Percentiles rank a stretch among this genome's conserved stretches.
Evolutionary conservation across 2,113 vertebrate genomes (phyloP).

Genomic region (Mugil cephalus): DNA sequence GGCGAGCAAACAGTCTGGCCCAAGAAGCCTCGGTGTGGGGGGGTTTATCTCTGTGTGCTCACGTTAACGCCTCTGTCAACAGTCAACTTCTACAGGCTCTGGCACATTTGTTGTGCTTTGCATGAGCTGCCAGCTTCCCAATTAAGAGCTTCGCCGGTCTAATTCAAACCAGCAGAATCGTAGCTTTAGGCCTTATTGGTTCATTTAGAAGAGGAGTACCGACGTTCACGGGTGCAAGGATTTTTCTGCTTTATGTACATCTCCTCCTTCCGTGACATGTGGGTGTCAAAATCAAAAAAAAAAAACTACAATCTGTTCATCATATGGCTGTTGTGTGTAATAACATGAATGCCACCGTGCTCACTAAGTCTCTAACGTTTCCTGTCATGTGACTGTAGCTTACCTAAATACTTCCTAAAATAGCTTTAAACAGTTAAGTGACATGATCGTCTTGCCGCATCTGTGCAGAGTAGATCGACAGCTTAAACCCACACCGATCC

Average conservation of each 20-base stretch:
- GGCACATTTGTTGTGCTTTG: constrained; percentile 63
- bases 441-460: no score
- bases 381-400: neutral
- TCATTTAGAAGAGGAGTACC: constrained; percentile 47
- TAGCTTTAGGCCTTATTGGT: constrained; percentile 42
- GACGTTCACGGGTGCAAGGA: constrained; percentile 16
- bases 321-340: neutral
- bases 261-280: neutral
- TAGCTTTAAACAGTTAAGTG: neutral
- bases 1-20: constrained; percentile 69
- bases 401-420: neutral
- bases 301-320: no score
- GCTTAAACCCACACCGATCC: no score
- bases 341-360: no score
- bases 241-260: no score
- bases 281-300: constrained; percentile 19
- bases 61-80: constrained; percentile 68
- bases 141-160: constrained; percentile 68
- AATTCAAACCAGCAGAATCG: constrained; percentile 41
- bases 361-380: neutral
- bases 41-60: constrained; percentile 70
- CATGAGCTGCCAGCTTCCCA: constrained; percentile 68
- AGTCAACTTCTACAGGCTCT: constrained; percentile 67
- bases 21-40: constrained; percentile 38
- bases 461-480: no score